Evolutionary conservation across 2,113 vertebrate species (phyloP).

Genomic region (Rhagologus leucostigma): DNA sequence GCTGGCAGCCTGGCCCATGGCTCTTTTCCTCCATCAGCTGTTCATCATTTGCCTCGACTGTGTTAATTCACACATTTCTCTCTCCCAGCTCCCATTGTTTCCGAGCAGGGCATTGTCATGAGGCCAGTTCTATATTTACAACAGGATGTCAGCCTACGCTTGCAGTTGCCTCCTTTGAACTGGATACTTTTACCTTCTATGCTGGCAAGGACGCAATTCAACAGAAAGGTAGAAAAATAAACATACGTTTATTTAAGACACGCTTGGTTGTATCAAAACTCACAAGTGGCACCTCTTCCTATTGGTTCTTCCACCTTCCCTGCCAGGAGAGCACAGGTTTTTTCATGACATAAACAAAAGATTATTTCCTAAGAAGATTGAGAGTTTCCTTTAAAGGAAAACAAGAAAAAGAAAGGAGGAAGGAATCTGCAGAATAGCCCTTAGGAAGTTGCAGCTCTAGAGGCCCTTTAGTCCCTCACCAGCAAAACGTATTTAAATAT

Average conservation of each 20-base stretch:
- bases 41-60: not conserved
- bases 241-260: slow-evolving; percentile 66
- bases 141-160: slow-evolving; percentile 71
- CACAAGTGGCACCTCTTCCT: slow-evolving; percentile 27
- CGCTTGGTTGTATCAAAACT: not conserved
- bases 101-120: slow-evolving; percentile 34
- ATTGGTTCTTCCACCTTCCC: not conserved
- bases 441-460: slow-evolving; percentile 41
- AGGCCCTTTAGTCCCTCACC: slow-evolving; percentile 23
- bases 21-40: slow-evolving; percentile 32
- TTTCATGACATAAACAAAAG: slow-evolving; percentile 56
- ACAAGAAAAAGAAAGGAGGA: slow-evolving; percentile 6
- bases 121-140: slow-evolving; percentile 53
- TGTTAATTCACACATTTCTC: slow-evolving; percentile 56
- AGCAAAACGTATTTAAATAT: slow-evolving; percentile 47
- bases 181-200: slow-evolving; percentile 62
- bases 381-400: slow-evolving; percentile 42
- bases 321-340: not conserved
- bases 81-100: slow-evolving; percentile 52
- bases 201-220: slow-evolving; percentile 42
- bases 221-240: slow-evolving; percentile 69
- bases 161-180: slow-evolving; percentile 48
- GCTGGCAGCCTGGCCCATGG: not conserved
- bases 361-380: slow-evolving; percentile 56
- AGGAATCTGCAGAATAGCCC: slow-evolving; percentile 46